Percentiles rank a stretch among this genome's conserved stretches.
These are phyloP conservation scores for Otolemur garnettii DNA, from an alignment of 2,113 vertebrate species.

Conservation along the genomic window DNA sequence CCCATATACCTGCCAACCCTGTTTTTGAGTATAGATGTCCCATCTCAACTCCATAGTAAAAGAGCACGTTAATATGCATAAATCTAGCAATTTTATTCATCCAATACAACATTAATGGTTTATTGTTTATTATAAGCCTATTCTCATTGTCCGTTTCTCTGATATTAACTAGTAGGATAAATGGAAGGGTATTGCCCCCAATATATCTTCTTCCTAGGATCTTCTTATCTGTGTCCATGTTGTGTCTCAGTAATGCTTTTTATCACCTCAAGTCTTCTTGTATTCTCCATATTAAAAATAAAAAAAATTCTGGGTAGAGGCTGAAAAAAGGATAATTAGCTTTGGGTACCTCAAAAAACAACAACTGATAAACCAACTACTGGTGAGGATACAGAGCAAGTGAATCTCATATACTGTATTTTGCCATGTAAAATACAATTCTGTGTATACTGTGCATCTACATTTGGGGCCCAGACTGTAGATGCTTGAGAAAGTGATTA, in stretches of 20 bases:
- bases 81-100: background rate
- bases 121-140: background rate
- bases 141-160: background rate
- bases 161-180: background rate
- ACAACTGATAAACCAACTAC: conserved; percentile 2
- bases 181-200: background rate
- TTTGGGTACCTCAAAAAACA: background rate
- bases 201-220: background rate
- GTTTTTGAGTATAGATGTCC: background rate
- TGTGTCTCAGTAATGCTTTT: background rate
- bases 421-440: too few relatives aligned
- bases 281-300: conserved; percentile 34
- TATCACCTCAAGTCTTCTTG: background rate
- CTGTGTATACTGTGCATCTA: too few relatives aligned
- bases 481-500: too few relatives aligned
- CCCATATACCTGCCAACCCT: background rate
- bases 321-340: background rate
- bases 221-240: background rate
- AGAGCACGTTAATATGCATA: background rate
- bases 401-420: background rate
- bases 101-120: background rate
- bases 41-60: background rate
- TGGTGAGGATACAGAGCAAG: background rate
- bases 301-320: background rate
- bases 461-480: too few relatives aligned